A percentile compares a stretch with the other conserved stretches of the same genome.
Conservation (phyloP, 2,113 vertebrate species). For the cat (Felis catus) region DNA sequence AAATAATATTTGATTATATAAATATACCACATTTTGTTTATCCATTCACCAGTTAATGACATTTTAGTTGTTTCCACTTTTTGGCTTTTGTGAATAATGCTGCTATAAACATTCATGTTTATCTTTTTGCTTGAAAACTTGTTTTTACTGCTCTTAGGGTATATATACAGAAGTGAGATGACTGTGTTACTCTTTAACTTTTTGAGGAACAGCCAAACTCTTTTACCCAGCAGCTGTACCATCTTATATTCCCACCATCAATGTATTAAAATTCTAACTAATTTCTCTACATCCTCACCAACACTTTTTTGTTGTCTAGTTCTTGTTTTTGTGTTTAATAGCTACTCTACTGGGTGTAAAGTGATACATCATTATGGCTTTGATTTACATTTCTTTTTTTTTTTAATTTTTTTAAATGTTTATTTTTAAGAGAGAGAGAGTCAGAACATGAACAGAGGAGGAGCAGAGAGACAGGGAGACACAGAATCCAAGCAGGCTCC, state of each 20-base stretch:
- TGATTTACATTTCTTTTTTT: slow-evolving; percentile 20
- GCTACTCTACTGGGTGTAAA: background rate
- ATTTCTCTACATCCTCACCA: background rate
- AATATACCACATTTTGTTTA: slow-evolving; percentile 1
- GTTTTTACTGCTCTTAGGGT: background rate
- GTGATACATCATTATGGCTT: background rate
- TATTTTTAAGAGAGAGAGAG: too few relatives aligned
- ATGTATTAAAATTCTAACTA: background rate
- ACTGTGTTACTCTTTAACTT: background rate
- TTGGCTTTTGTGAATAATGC: background rate
- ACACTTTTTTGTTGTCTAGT: background rate
- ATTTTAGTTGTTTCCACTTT: background rate
- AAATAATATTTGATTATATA: background rate
- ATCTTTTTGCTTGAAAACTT: slow-evolving; percentile 32
- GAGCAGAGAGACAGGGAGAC: too few relatives aligned
- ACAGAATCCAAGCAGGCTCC: too few relatives aligned
- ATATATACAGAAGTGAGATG: background rate
- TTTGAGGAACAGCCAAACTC: background rate
- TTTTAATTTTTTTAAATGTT: too few relatives aligned
- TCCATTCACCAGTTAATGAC: background rate
- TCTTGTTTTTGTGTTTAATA: background rate
- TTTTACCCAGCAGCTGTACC: background rate
- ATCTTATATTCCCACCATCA: background rate
- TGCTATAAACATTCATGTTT: background rate
- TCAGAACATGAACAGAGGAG: too few relatives aligned